These are phyloP conservation scores for Leptodactylus fuscus DNA, from an alignment of 2,113 vertebrate genomes.

Conservation along the genomic window DNA sequence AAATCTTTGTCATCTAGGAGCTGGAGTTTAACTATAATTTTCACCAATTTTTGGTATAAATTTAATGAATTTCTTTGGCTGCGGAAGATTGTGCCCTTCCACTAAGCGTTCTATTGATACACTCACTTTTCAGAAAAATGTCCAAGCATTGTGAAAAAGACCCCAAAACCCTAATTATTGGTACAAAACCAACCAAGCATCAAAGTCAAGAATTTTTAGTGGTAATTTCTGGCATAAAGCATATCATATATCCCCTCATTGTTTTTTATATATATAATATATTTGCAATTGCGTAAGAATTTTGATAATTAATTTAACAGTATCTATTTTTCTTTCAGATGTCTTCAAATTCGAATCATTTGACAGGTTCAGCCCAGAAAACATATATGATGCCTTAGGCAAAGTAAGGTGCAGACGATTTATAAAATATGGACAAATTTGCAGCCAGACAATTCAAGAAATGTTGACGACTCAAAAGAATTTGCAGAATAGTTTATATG, in stretches of 20 bases:
- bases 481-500: neutral
- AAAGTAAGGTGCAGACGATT: neutral
- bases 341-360: conserved; percentile 3
- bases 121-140: too few relatives aligned
- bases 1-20: too few relatives aligned
- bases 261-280: neutral
- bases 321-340: conserved; percentile 28
- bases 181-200: too few relatives aligned
- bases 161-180: too few relatives aligned
- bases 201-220: too few relatives aligned
- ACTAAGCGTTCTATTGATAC: too few relatives aligned
- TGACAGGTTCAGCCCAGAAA: conserved; percentile 20
- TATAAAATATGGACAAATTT: conserved; percentile 5
- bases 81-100: too few relatives aligned
- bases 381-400: conserved; percentile 30
- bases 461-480: neutral
- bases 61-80: too few relatives aligned
- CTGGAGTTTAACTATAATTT: too few relatives aligned
- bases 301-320: conserved; percentile 4
- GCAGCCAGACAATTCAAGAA: neutral
- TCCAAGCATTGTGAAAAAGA: too few relatives aligned
- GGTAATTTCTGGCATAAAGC: too few relatives aligned
- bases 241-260: conserved; percentile 15
- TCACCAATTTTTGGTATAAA: too few relatives aligned
- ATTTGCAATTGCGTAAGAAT: neutral